Base-by-base conservation (phyloP, 2,888 invertebrate genomes). In the Lingula anatina region DNA sequence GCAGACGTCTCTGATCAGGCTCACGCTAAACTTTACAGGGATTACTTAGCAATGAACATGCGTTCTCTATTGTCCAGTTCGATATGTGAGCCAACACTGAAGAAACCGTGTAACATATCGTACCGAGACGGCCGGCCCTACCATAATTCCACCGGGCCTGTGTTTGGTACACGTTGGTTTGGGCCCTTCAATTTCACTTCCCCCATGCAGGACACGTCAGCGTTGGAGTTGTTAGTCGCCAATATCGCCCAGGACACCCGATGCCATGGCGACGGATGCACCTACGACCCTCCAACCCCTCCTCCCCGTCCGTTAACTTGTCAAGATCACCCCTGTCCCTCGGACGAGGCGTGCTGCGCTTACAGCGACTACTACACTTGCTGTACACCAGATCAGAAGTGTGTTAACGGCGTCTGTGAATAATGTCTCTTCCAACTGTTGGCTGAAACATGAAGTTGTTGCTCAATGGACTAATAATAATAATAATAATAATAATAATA, bases 321-420 rank as follows among this genome's bases (percentile, higher is more conserved):
- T 47, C 47, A 53, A 1, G 56, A 57, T 37, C 46, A 58, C 18
- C 64, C 64, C 2, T 64, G 64, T 41, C 64, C 64, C 0, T 7
- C 47, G 15, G 48, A 52, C 3, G 54, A 64, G 27, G 54, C 56
- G 9, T 64, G 64, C 31, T 64, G 64, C 42, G 61, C 59, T 38
- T 64, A 61, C 46, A 59, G 57, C 35, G 60, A 59, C 4, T 62
- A 60, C 38, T 61, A 61, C 39, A 64, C 64, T 2, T 64, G 64
- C 52, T 64, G 64, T 50, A 54, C 49, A 15, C 31, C 47, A 2
- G 46, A 44, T 5, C 64, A 64, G 27, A 58, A 59, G 43, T 64
- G 64, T 41, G 55, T 52, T 21, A 56, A 62, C 24, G 57, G 57
- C 3, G 40, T 51, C 2, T 57, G 57, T 45, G 38, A 47, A 9